Evolutionary conservation across 2,113 vertebrate species (phyloP), one percentile per base, ranked within the genome.

Genomic region (Ptilonorhynchus violaceus): DNA sequence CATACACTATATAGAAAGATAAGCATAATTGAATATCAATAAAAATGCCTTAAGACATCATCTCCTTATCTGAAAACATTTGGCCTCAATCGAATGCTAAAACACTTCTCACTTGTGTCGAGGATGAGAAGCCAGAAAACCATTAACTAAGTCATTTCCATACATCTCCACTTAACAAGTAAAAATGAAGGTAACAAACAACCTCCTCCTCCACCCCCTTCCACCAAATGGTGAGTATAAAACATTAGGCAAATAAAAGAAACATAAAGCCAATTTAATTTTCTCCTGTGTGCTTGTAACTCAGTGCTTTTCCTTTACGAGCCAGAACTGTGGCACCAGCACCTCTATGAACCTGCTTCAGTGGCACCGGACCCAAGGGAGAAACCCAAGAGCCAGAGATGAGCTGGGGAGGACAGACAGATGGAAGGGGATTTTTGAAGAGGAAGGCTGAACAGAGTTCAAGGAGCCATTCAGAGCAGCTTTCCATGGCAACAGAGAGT

Each of bases 151-250:
- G 80, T 80, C 18, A 80, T 80, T 93, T 93, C 85, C 74, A 92
- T 49, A 74, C 41, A 74, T 68, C 84, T 58, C 72, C 60, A 72
- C 42, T 93, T 93, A 91, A 73, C 86, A 93, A 93, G 79, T 90
- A 46, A 81, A 96, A 96, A 70, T 1, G 23, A 97, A 96, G 59
- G 94, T 92, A 97, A 95, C 79, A 96, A 95, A 58, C 96, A 95
- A 95, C 93, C 78, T 95, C 94, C 95, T 24, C 95, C 96, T 89
- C 96, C 95, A 55, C 92, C 91, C 68, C 86, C 91, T 81, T 77
- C 55, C 91, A 95, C 94, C 96, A 97, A 97, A 94, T 95, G 95
- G 85, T 63, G 59, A 91, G 53, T 76, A 49, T 31, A 88, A 85
- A 94, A 90, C 91, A 90, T 85, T 92, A 90, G 73, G 41, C 60